Conservation (phyloP, 2,797 vertebrate genomes). For the Neomorphus geoffroyi region DNA sequence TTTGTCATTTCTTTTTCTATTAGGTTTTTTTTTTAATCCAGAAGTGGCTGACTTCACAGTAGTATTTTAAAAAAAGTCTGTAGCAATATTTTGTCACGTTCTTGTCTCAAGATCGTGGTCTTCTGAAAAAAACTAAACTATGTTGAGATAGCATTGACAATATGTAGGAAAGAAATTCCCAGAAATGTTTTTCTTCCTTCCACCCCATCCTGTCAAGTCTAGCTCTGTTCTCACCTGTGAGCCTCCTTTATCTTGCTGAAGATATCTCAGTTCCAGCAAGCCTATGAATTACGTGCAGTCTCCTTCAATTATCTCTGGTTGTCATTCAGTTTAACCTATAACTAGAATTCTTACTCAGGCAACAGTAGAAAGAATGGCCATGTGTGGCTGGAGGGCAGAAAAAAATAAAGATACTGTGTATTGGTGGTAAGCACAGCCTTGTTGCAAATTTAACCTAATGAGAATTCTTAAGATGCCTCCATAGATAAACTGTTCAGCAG, state of each 20-base stretch:
- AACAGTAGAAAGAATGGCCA: neutral
- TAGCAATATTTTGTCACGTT: neutral
- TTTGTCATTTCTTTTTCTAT: neutral
- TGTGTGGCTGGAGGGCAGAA: neutral
- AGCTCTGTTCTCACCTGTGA: neutral
- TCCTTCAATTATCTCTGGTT: neutral
- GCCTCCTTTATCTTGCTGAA: neutral
- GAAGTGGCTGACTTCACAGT: neutral
- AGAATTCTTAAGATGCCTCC: neutral
- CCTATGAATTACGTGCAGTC: neutral
- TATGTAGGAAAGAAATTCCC: neutral
- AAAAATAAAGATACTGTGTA: neutral
- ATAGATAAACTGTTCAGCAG: neutral
- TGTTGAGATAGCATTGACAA: neutral
- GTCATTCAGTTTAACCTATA: neutral
- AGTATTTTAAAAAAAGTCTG: rapidly evolving
- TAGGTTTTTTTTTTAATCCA: neutral
- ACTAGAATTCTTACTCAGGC: neutral
- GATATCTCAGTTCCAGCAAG: neutral
- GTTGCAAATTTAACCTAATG: neutral
- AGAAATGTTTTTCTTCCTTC: neutral
- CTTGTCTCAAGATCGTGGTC: neutral
- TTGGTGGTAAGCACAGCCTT: neutral
- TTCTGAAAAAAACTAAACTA: neutral
- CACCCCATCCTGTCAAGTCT: neutral